phyloP scores from a whole-genome alignment of 2,888 invertebrate genomes.

The Pelosia muscerda region DNA sequence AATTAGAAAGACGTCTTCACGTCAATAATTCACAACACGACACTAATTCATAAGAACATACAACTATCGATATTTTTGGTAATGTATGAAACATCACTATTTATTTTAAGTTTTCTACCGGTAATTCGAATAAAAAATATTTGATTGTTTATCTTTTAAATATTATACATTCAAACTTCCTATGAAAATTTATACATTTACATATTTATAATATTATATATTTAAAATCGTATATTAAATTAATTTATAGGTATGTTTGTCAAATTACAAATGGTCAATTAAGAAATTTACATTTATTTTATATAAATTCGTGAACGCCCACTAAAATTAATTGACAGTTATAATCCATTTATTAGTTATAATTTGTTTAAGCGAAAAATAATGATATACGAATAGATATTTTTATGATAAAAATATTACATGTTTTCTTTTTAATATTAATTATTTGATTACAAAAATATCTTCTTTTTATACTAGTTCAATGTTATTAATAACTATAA shows the following conservation, averaged over 20 bases:
- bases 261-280: constrained; percentile 40
- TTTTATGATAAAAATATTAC: not conserved
- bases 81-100: too few species aligned
- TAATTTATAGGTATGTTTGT: constrained; percentile 25
- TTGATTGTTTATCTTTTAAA: too few species aligned
- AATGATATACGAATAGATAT: not conserved
- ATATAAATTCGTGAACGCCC: constrained; percentile 12
- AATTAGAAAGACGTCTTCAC: too few species aligned
- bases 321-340: constrained; percentile 3
- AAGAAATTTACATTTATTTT: constrained; percentile 34
- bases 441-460: not conserved
- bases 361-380: constrained; percentile 8
- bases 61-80: too few species aligned
- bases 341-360: not conserved
- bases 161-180: not conserved
- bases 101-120: too few species aligned
- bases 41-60: too few species aligned
- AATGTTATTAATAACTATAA: too few species aligned
- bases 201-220: not conserved
- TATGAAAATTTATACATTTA: constrained; percentile 4
- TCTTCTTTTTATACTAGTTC: not conserved
- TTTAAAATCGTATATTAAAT: constrained; percentile 16
- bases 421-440: too few species aligned
- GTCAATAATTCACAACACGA: too few species aligned
- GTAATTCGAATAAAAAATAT: too few species aligned